Base-by-base conservation (phyloP, 2,113 vertebrate genomes). In the Cercocebus atys region DNA sequence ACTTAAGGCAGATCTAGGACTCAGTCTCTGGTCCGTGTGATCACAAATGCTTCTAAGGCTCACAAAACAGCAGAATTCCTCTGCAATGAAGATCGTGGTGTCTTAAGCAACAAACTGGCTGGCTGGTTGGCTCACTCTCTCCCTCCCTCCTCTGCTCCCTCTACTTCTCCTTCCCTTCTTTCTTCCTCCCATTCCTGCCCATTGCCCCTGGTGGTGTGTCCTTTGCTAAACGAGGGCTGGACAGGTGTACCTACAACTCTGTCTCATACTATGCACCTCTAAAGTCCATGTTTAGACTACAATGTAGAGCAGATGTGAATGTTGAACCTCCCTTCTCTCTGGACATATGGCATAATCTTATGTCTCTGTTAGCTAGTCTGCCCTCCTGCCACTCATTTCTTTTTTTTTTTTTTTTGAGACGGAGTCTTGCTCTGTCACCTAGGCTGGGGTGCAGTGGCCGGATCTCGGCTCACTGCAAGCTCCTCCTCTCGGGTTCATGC, bases 211-310 rank as follows among this genome's bases (percentile, higher is more conserved):
- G 38, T 73, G 59, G 2, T 57, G 40, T 30, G 35, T 82, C 64
- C 91, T 94, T 90, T 61, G 75, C 47, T 35, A 40, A 11, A 52
- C 6, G 0, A 23, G 47, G 80, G 22, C 32, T 14, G 75, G 70
- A 75, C 43, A 78, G n/a, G 47, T 22, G 23, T 11, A 20, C 80
- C 25, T 68, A 9, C 12, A 25, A 40, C 9, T 32, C 12, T 9
- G 0, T 84, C 55, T n/a, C 43, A 11, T 10, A 1, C 16, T 5
- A 2, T 7, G 8, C 2, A 4, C 72, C 50, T 50, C 17, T n/a
- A 1, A 86, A 59, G 40, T 38, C 50, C 25, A 18, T 59, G 38
- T 25, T 88, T 45, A 47, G 68, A 25, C 40, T 40, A 10, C 23
- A 50, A 70, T 79, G 11, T 83, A 23, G 5, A 30, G 73, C 75